A percentile compares a stretch with the other conserved stretches of the same genome.
phyloP scores from a whole-genome alignment of 2,113 vertebrate genomes.

The Pachycephala philippinensis region DNA sequence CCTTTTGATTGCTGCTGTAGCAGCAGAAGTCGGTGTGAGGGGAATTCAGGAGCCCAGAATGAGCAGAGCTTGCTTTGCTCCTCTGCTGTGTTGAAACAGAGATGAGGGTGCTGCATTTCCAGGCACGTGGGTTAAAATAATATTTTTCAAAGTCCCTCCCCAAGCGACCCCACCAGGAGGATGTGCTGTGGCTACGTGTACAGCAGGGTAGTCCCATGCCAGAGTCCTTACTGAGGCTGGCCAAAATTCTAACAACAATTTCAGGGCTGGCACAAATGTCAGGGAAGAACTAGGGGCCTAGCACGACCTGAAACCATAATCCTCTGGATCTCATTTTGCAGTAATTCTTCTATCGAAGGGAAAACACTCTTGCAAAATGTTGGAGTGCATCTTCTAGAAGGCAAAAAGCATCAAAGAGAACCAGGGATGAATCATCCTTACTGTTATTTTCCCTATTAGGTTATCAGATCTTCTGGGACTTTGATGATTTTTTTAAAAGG shows the following conservation, averaged over 20 bases:
- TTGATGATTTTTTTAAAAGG: background rate
- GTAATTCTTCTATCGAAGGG: background rate
- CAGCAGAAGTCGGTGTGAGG: background rate
- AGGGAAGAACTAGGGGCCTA: background rate
- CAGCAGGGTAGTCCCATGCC: background rate
- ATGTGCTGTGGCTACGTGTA: accelerated
- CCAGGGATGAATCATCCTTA: background rate
- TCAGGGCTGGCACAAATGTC: background rate
- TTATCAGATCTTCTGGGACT: background rate
- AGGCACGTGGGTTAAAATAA: background rate
- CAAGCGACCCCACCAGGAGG: background rate
- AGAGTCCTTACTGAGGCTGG: background rate
- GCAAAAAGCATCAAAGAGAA: background rate
- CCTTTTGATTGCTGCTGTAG: background rate
- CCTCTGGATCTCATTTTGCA: background rate
- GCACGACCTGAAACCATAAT: background rate
- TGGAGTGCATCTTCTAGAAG: background rate
- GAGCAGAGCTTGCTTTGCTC: background rate
- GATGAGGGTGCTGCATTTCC: background rate
- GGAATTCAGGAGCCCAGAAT: background rate
- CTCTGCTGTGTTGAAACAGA: accelerated
- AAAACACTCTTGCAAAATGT: background rate
- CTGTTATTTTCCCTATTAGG: background rate
- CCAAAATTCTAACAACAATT: background rate
- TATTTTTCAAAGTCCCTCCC: background rate